Evolutionary conservation across 2,797 vertebrate genomes (phyloP).

Genomic region (Typhlichthys eigenmanni): DNA sequence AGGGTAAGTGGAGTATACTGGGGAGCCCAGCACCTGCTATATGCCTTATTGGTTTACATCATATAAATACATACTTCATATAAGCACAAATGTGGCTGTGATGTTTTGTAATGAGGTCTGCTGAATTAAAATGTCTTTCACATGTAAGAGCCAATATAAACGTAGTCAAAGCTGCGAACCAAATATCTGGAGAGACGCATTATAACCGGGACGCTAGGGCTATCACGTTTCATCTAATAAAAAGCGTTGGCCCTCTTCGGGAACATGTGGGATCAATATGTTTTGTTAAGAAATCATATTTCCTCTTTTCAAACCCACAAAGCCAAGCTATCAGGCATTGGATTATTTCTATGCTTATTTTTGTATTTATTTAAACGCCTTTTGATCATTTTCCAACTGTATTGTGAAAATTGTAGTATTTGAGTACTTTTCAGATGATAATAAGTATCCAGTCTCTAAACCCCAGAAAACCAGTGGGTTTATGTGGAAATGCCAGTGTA

Average conservation of each 20-base stretch:
- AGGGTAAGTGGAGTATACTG: too few relatives aligned
- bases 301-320: constrained; percentile 31
- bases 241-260: constrained; percentile 31
- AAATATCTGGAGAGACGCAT: constrained; percentile 35
- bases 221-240: constrained; percentile 58
- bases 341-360: constrained; percentile 28
- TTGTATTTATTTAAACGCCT: constrained; percentile 27
- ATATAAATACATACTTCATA: background rate
- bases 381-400: constrained; percentile 2
- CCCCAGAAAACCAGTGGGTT: background rate
- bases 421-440: too few relatives aligned
- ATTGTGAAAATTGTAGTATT: too few relatives aligned
- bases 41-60: background rate
- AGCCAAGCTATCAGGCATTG: constrained; percentile 43
- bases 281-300: constrained; percentile 33
- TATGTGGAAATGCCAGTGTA: constrained; percentile 14
- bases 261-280: constrained; percentile 65
- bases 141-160: too few relatives aligned
- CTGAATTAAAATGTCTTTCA: too few relatives aligned
- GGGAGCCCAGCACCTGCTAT: background rate
- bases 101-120: constrained; percentile 6
- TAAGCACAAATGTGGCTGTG: too few relatives aligned
- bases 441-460: too few relatives aligned
- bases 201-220: constrained; percentile 2
- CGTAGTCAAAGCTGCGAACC: background rate